A percentile compares a stretch with the other conserved stretches of the same genome.
Conservation (phyloP, 2,888 invertebrate genomes). For the Netelia fuscicornis region DNA sequence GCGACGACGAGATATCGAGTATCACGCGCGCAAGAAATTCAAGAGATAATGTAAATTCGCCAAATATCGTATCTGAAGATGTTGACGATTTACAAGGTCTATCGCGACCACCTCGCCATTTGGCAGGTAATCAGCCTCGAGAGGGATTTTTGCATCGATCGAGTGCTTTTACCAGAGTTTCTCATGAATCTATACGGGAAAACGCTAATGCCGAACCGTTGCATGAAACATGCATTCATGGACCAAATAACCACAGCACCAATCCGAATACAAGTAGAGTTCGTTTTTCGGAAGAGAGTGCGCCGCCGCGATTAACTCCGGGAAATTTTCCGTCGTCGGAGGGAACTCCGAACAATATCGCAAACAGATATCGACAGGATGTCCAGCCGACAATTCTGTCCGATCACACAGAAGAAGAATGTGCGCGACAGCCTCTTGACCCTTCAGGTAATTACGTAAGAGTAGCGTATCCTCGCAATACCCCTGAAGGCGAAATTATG, state of each 20-base stretch:
- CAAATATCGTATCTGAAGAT: conserved; percentile 14
- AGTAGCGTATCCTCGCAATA: not conserved
- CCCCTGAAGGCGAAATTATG: not conserved
- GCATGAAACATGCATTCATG: not conserved
- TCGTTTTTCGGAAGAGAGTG: not conserved
- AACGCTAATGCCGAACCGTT: conserved; percentile 1
- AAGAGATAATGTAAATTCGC: not conserved
- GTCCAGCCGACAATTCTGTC: not conserved
- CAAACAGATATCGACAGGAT: not conserved
- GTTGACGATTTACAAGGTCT: conserved; percentile 1
- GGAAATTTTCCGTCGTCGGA: not conserved
- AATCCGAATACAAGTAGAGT: conserved; percentile 11
- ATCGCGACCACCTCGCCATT: not conserved
- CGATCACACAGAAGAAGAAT: not conserved
- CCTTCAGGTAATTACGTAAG: not conserved
- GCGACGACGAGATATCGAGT: not conserved
- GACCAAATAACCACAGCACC: not conserved
- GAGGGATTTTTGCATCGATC: conserved; percentile 3
- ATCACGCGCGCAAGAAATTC: not conserved
- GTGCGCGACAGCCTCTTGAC: not conserved
- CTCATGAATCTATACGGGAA: not conserved
- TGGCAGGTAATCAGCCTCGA: not conserved
- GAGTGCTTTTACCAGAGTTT: not conserved
- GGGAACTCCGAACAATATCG: not conserved
- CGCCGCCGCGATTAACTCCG: not conserved